Percentiles rank a stretch among this genome's conserved stretches.
Evolutionary conservation across 2,113 vertebrate genomes (phyloP).

Genomic region (Ornithorhynchus anatinus): DNA sequence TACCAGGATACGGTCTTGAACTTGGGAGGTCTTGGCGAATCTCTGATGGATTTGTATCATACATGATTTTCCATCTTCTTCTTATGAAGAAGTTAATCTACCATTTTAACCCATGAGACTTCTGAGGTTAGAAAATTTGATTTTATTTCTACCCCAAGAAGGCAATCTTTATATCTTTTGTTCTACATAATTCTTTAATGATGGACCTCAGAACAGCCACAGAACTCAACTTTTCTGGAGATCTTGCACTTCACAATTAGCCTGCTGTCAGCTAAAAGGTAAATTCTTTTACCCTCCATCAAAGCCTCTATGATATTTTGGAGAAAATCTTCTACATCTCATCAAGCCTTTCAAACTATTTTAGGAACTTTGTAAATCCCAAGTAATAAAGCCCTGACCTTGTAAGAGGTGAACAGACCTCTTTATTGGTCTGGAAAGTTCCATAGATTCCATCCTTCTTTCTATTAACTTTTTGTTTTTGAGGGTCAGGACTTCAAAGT

Average conservation of each 20-base stretch:
- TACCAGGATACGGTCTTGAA: background rate
- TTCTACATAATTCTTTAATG: constrained; percentile 25
- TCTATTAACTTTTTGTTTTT: too few species aligned
- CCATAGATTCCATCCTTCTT: background rate
- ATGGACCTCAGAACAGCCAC: constrained; percentile 11
- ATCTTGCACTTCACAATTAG: constrained; percentile 22
- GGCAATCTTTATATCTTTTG: constrained; percentile 25
- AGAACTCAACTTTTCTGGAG: constrained; percentile 2
- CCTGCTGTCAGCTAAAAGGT: background rate
- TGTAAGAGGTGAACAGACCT: background rate
- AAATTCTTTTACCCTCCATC: background rate
- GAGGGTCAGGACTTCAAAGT: too few species aligned
- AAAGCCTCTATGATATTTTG: background rate
- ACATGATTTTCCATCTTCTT: background rate
- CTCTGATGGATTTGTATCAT: background rate
- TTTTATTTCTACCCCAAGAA: background rate
- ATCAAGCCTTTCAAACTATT: background rate
- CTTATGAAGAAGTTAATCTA: accelerated
- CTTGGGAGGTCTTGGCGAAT: background rate
- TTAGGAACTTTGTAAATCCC: background rate
- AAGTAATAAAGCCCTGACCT: too few species aligned
- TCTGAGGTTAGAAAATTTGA: background rate
- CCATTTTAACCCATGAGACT: background rate
- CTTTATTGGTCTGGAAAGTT: background rate
- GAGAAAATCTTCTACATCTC: background rate